Evolutionary conservation across 2,888 invertebrate species (phyloP).

Genomic region (Endomychus coccineus): DNA sequence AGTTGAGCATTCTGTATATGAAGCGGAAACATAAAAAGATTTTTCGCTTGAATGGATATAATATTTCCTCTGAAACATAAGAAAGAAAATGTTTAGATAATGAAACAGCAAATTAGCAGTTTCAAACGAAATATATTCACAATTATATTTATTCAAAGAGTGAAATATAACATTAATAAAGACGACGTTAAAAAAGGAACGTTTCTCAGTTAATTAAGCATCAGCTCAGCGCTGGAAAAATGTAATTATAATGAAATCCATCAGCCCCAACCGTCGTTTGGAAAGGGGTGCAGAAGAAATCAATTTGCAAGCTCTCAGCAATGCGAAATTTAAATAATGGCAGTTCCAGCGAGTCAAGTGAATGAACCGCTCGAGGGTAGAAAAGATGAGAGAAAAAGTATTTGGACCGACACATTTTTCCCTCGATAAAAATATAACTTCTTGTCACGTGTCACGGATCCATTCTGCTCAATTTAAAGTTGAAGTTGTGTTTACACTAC

Average conservation of each 20-base stretch:
- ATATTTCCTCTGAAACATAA: too few species aligned
- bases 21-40: too few species aligned
- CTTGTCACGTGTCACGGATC: slow-evolving; percentile 41
- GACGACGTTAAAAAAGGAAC: slow-evolving; percentile 27
- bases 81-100: too few species aligned
- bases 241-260: slow-evolving; percentile 43
- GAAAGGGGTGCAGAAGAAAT: slow-evolving; percentile 35
- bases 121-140: too few species aligned
- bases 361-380: slow-evolving; percentile 19
- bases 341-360: slow-evolving; percentile 30
- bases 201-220: slow-evolving; percentile 39
- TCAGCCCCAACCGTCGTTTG: slow-evolving; percentile 31
- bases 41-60: too few species aligned
- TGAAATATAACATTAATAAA: slow-evolving; percentile 32
- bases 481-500: slow-evolving; percentile 42
- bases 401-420: slow-evolving; percentile 26
- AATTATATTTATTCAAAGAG: too few species aligned
- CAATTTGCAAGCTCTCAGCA: slow-evolving; percentile 41
- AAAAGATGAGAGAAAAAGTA: slow-evolving; percentile 18
- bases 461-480: slow-evolving; percentile 43
- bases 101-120: too few species aligned
- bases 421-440: slow-evolving; percentile 41
- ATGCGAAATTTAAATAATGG: slow-evolving; percentile 42
- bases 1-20: too few species aligned
- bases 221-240: slow-evolving; percentile 36